Percentiles rank a stretch among this genome's conserved stretches.
These are phyloP conservation scores for Thera obeliscata DNA, from an alignment of 2,888 invertebrate species.

Conservation along the genomic window DNA sequence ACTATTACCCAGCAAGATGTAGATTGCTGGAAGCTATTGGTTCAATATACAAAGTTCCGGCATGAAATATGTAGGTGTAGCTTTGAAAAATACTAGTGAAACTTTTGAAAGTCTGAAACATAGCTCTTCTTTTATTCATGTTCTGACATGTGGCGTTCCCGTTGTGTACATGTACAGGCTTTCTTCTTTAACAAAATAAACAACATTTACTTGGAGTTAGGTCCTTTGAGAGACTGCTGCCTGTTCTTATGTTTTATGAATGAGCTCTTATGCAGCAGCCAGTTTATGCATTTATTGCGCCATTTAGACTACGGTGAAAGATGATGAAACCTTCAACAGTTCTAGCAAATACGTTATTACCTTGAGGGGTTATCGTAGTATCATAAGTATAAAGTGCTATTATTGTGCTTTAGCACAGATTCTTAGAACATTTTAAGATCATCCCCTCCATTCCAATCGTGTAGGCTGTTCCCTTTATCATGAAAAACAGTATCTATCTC, in stretches of 20 bases:
- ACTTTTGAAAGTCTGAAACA: conserved; percentile 82
- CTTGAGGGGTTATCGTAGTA: background rate
- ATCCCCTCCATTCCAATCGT: conserved; percentile 71
- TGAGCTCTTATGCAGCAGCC: conserved; percentile 74
- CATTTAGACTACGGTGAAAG: conserved; percentile 30
- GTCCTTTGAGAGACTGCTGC: conserved; percentile 78
- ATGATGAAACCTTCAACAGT: conserved; percentile 4
- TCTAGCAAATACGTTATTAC: conserved; percentile 4
- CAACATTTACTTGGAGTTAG: conserved; percentile 80
- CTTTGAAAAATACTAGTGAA: conserved; percentile 75
- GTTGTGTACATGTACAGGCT: conserved; percentile 79
- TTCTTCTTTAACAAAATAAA: conserved; percentile 83
- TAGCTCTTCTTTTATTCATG: conserved; percentile 83
- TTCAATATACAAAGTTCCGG: conserved; percentile 55
- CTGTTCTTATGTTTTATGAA: conserved; percentile 78
- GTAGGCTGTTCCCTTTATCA: conserved; percentile 82
- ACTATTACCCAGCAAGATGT: conserved; percentile 9
- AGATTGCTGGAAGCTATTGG: conserved; percentile 47
- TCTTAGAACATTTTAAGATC: conserved; percentile 77
- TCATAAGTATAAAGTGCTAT: conserved; percentile 39
- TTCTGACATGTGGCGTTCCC: conserved; percentile 80
- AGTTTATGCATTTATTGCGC: conserved; percentile 49
- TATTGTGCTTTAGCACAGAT: conserved; percentile 54
- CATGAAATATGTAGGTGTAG: conserved; percentile 67
- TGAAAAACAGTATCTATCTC: conserved; percentile 76